phyloP scores from a whole-genome alignment of 2,888 invertebrate genomes.

The Carabus problematicus region DNA sequence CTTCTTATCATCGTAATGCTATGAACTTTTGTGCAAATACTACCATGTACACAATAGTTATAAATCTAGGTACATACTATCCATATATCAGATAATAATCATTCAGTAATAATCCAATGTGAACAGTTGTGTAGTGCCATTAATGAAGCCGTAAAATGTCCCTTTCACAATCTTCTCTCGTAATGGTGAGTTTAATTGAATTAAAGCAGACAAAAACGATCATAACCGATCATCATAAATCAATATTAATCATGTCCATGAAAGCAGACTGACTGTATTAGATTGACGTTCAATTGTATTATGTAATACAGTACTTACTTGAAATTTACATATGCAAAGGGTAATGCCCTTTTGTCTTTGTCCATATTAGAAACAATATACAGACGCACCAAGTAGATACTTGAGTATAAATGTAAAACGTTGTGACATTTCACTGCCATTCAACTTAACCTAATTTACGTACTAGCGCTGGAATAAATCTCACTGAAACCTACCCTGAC shows the following conservation, averaged over 20 bases:
- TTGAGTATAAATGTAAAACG: neutral
- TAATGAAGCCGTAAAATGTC: slow-evolving; percentile 25
- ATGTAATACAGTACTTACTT: slow-evolving; percentile 15
- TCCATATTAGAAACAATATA: neutral
- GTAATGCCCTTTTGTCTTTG: slow-evolving; percentile 7
- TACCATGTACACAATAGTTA: too few relatives aligned
- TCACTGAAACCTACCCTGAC: slow-evolving; percentile 5
- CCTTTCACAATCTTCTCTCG: slow-evolving; percentile 22
- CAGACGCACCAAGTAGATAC: neutral
- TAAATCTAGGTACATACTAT: too few relatives aligned
- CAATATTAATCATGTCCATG: slow-evolving; percentile 33
- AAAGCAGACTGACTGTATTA: slow-evolving; percentile 20
- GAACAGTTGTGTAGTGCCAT: neutral
- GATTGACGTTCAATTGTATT: slow-evolving; percentile 31
- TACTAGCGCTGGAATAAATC: neutral
- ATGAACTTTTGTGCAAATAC: too few relatives aligned
- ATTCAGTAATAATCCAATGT: too few relatives aligned
- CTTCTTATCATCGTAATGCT: too few relatives aligned
- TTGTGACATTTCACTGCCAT: slow-evolving; percentile 8
- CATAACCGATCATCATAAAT: slow-evolving; percentile 35
- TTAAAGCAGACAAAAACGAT: slow-evolving; percentile 27
- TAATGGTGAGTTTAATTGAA: slow-evolving; percentile 21
- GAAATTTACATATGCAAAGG: slow-evolving; percentile 30
- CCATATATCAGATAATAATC: too few relatives aligned
- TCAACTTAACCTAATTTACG: neutral